phyloP scores from a whole-genome alignment of 2,888 invertebrate genomes.

The Trichacis sp. region DNA sequence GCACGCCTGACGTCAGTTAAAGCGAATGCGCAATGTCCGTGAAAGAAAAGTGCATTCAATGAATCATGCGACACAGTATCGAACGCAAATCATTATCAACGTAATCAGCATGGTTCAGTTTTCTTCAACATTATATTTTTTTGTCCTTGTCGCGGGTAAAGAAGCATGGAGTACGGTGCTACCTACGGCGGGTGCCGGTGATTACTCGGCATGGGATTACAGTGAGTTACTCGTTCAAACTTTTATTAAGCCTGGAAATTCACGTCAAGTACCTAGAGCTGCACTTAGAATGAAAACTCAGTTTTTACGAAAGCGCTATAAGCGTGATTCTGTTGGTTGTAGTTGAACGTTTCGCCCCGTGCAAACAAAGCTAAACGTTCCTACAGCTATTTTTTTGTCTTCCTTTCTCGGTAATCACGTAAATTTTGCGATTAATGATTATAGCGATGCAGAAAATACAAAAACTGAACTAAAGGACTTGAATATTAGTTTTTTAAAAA shows the following conservation, averaged over 20 bases:
- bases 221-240: constrained; percentile 59
- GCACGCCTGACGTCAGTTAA: constrained; percentile 35
- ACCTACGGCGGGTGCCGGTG: constrained; percentile 66
- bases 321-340: not conserved
- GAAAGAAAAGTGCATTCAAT: constrained; percentile 12
- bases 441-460: not conserved
- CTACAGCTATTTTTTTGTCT: no score
- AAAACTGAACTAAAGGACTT: no score
- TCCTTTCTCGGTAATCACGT: no score
- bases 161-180: constrained; percentile 68
- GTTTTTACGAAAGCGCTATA: constrained; percentile 19
- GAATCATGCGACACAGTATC: constrained; percentile 26
- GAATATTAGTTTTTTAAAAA: no score
- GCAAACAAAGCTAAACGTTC: not conserved
- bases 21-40: constrained; percentile 32
- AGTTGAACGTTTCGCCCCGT: not conserved
- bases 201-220: constrained; percentile 67
- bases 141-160: constrained; percentile 60
- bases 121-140: constrained; percentile 53
- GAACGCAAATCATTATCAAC: constrained; percentile 36
- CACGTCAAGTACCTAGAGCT: constrained; percentile 42
- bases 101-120: constrained; percentile 57
- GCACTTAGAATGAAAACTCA: constrained; percentile 39
- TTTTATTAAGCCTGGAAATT: constrained; percentile 45
- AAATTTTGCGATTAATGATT: no score